phyloP scores from a whole-genome alignment of 2,113 vertebrate genomes.

The Tricholaema leucomelas region DNA sequence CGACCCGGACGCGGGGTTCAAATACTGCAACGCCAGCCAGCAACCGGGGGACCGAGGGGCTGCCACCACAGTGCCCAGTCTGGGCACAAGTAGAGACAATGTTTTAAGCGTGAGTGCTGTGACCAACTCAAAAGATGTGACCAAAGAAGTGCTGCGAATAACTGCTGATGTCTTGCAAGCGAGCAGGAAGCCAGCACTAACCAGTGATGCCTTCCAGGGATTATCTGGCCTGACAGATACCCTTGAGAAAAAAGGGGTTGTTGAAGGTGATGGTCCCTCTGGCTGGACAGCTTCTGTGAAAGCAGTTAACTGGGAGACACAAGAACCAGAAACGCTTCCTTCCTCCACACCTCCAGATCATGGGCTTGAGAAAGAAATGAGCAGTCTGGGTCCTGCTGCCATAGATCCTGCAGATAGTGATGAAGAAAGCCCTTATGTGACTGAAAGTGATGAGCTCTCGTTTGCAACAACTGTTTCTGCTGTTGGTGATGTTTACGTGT shows the following conservation, averaged over 20 bases:
- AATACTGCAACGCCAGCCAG: conserved; percentile 67
- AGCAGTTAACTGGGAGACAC: background rate
- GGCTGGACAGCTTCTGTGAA: background rate
- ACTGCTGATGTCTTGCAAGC: background rate
- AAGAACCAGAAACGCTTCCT: background rate
- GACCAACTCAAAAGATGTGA: no score
- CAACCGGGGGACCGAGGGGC: background rate
- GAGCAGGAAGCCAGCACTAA: background rate
- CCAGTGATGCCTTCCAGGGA: background rate
- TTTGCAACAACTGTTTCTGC: background rate
- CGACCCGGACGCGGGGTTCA: background rate
- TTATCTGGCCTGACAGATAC: fast-evolving
- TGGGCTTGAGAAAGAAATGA: background rate
- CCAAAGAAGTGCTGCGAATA: fast-evolving
- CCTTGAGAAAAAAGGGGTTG: fast-evolving
- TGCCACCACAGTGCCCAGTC: background rate
- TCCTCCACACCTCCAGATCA: background rate
- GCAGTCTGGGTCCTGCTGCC: background rate
- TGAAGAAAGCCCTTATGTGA: background rate
- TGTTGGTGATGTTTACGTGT: background rate
- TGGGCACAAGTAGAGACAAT: background rate
- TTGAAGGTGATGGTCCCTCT: background rate
- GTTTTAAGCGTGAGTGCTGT: fast-evolving
- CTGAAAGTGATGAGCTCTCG: background rate
- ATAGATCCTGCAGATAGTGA: background rate